phyloP scores from a whole-genome alignment of 2,113 vertebrate species.

The Stegostoma tigrinum region DNA sequence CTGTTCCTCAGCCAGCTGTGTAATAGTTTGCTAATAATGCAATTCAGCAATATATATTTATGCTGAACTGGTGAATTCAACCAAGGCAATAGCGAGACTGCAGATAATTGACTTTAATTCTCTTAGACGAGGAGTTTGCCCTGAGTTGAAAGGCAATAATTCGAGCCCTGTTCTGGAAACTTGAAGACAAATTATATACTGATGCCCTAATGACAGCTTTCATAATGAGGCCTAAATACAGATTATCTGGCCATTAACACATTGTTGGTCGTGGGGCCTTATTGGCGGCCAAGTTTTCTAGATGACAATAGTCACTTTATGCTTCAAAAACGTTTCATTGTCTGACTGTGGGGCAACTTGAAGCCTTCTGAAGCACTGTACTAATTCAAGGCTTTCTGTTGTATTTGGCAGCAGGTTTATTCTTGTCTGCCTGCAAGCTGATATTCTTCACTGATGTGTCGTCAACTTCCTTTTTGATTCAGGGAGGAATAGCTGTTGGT shows the following conservation, averaged over 20 bases:
- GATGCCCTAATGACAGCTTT: too few relatives aligned
- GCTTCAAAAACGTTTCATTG: too few relatives aligned
- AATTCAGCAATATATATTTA: too few relatives aligned
- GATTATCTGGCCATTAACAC: not conserved
- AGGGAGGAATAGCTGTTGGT: conserved; percentile 79
- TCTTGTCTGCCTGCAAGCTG: not conserved
- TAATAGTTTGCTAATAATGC: too few relatives aligned
- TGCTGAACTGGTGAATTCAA: too few relatives aligned
- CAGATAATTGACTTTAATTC: too few relatives aligned
- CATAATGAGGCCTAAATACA: not conserved
- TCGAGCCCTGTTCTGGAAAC: too few relatives aligned
- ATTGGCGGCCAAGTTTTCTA: not conserved
- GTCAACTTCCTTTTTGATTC: conserved; percentile 37
- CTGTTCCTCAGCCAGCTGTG: conserved; percentile 80
- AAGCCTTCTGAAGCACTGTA: not conserved
- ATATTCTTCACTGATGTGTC: not conserved
- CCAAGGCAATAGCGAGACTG: too few relatives aligned
- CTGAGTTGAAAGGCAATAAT: not conserved
- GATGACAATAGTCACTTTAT: too few relatives aligned
- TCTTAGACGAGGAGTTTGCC: too few relatives aligned
- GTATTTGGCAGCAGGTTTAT: not conserved
- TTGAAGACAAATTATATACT: too few relatives aligned
- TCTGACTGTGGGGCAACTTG: not conserved
- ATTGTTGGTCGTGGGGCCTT: not conserved
- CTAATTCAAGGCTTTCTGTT: not conserved